Conservation (phyloP, 1,140 invertebrate genomes). For the Diabrotica undecimpunctata region DNA sequence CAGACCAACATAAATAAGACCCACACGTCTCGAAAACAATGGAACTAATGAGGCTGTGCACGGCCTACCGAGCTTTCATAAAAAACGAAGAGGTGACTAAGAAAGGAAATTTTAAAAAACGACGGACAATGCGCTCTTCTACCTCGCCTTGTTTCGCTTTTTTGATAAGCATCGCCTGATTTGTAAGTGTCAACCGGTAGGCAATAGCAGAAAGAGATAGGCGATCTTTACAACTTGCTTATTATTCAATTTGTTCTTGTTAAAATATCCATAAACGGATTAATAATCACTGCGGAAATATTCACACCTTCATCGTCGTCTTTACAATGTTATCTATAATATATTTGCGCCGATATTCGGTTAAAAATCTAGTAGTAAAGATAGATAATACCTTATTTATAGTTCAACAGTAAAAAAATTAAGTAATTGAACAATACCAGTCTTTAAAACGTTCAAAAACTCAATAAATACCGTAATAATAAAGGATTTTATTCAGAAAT, state of each 20-base stretch:
- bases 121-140: constrained; percentile 4
- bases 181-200: constrained; percentile 12
- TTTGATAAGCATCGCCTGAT: constrained; percentile 10
- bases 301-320: too few relatives aligned
- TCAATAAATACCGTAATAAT: too few relatives aligned
- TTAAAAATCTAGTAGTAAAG: too few relatives aligned
- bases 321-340: too few relatives aligned
- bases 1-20: constrained; percentile 19
- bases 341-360: too few relatives aligned
- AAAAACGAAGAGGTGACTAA: background rate
- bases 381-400: too few relatives aligned
- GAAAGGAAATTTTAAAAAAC: constrained; percentile 15
- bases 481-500: too few relatives aligned
- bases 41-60: constrained; percentile 20
- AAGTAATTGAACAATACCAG: too few relatives aligned
- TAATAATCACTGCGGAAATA: too few relatives aligned
- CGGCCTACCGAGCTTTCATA: background rate
- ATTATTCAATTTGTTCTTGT: background rate
- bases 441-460: too few relatives aligned
- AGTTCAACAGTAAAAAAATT: too few relatives aligned
- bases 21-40: constrained; percentile 23
- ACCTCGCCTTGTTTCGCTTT: background rate
- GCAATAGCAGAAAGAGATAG: background rate
- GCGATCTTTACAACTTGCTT: background rate
- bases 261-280: background rate